These are phyloP conservation scores for Pholis gunnellus DNA, from an alignment of 2,113 vertebrate genomes.

Conservation along the genomic window DNA sequence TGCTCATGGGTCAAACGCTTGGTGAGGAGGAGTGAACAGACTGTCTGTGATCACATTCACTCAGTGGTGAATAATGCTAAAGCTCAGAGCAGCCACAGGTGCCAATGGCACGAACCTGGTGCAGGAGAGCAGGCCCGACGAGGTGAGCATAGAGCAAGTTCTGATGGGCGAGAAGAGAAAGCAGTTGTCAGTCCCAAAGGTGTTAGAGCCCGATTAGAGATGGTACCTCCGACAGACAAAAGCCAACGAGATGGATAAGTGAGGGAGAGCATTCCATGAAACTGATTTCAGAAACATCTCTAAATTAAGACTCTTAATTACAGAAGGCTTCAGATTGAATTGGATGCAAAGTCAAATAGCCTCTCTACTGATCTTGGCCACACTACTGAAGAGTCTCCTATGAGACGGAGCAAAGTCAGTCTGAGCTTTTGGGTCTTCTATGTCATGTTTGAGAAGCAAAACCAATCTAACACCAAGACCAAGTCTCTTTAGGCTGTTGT, in stretches of 20 bases:
- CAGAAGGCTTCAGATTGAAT: not conserved
- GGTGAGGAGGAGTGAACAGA: slow-evolving; percentile 33
- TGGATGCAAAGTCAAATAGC: not conserved
- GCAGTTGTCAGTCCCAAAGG: slow-evolving; percentile 67
- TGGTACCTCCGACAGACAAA: slow-evolving; percentile 44
- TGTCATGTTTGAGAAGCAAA: not conserved
- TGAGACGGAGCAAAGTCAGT: not conserved
- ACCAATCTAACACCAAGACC: not conserved
- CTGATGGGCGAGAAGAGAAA: slow-evolving; percentile 82
- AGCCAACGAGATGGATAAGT: not conserved
- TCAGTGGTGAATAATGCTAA: slow-evolving; percentile 59
- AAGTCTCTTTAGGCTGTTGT: not conserved
- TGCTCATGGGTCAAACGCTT: slow-evolving; percentile 18
- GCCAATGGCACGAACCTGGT: slow-evolving; percentile 81
- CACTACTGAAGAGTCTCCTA: not conserved
- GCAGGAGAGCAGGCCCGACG: slow-evolving; percentile 74
- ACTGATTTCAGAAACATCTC: not conserved
- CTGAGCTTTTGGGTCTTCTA: too few relatives aligned
- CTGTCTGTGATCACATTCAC: slow-evolving; percentile 55
- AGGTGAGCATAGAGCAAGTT: slow-evolving; percentile 81
- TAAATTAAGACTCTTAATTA: not conserved
- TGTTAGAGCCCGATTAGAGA: slow-evolving; percentile 9
- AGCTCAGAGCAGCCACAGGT: slow-evolving; percentile 72
- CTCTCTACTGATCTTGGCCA: not conserved
- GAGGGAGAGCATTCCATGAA: not conserved